Evolutionary conservation across 64 coral and sea anemone genomes (phyloP), one percentile per base, ranked within the genome.

Genomic region (Montipora cactus): DNA sequence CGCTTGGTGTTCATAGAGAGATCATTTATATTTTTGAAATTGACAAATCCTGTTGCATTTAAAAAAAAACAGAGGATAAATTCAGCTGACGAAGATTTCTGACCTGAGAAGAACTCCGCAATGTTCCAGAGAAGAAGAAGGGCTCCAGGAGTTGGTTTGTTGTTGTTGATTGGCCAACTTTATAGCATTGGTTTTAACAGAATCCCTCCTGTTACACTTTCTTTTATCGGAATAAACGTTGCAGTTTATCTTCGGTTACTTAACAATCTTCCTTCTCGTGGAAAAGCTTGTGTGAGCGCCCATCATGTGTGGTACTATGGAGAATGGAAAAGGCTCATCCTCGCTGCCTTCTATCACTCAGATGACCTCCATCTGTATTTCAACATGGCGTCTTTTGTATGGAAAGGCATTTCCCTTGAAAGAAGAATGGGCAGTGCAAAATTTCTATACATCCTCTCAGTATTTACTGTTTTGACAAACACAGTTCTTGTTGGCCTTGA

Each of bases 331-430:
- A 58, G 98, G 76, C 85, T 99, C 7, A n/a, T 96, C 28, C 64
- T 95, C 44, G 92, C 98, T 21, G 83, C 98, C 2, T 99, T 99
- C 67, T 99, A 89, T 75, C 98, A 99, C 87, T 81, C 92, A 0
- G 95, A 99, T 58, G 98, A 99, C 90, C 94, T 93, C 89, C 98
- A 99, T 67, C 80, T 99, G 89, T 99, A 99, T 74, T 99, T 94
- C 81, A 99, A 99, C 58, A 99, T 99, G 98, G 95, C 89, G 1
- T 99, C 98, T 52, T 99, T 99, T 67, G 78, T 99, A 72, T 99
- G 98, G 98, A 99, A 99, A 76, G 98, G 98, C 58, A 99, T 79
- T 37, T 94, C 89, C 7, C 82, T 99, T 46, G 98, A 99, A 48
- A 51, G 61, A 77, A 76, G 79, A 53, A 83, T 99, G 74, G 95